Base-by-base conservation (phyloP, 2,888 invertebrate species). In the Drosophila melanocephala region DNA sequence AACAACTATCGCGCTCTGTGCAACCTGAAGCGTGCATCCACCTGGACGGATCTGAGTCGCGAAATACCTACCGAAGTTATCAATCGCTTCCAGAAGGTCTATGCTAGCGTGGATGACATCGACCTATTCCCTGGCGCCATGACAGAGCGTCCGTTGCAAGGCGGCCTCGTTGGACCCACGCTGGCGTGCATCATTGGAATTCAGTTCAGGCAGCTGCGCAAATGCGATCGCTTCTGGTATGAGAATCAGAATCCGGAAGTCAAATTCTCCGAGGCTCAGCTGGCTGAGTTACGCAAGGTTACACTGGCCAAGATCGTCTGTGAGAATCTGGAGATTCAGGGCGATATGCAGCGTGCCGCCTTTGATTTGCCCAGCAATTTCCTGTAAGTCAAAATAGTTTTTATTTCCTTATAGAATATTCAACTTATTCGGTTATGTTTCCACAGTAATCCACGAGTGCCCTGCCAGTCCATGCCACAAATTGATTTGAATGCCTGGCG, bases 191-290 rank as follows among this genome's bases (percentile, higher is more conserved):
- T 99, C 87, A 98, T 99, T 84, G 99, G 98, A 63, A 97, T 97
- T 61, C 99, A 99, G 94, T 99, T 99, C 94, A 94, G 97, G 63
- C 97, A 97, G 90, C 94, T 97, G 60, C 96, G 98, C 82, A 97
- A 97, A 91, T 99, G 99, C 91, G 99, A 99, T 94, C 95, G 99
- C 84, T 99, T 97, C 94, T 99, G 98, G 98, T 99, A 98, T 93
- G 98, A 98, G 94, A 98, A 97, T 76, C 96, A 96, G 83, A 96
- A 97, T 91, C 94, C 96, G 0, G 95, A 95, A 4, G 95, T 97
- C 0, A 95, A 96, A 47, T 98, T 98, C 93, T 96, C 96, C 0
- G 97, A 98, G 91, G 95, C 96, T 32, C 99, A 99, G 91, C 93
- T 99, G 68, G 96, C 97, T 0, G 98, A 99, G 93, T 95, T 99